phyloP scores from a whole-genome alignment of 2,113 vertebrate species.

The Noctilio leporinus region DNA sequence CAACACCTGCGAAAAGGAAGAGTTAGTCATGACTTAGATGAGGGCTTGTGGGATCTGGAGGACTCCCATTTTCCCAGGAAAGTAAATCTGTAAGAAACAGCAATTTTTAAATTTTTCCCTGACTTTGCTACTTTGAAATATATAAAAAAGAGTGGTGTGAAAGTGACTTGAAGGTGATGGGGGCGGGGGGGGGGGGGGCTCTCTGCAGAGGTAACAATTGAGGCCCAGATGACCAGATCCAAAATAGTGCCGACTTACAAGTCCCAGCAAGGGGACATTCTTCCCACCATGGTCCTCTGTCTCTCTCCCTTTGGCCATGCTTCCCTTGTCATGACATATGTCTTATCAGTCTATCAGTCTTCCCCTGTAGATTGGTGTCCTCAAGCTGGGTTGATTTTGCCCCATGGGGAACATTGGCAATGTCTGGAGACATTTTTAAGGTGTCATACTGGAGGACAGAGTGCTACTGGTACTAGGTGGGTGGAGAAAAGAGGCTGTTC shows the following conservation, averaged over 20 bases:
- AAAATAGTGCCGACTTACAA: background rate
- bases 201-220: background rate
- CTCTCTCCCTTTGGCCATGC: background rate
- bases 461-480: background rate
- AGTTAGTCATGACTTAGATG: fast-evolving
- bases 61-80: background rate
- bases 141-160: background rate
- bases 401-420: background rate
- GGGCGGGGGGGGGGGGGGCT: fast-evolving
- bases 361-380: background rate
- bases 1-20: fast-evolving
- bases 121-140: background rate
- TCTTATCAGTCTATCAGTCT: background rate
- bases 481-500: background rate
- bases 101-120: background rate
- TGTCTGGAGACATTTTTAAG: background rate
- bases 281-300: background rate
- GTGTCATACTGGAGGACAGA: background rate
- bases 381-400: background rate
- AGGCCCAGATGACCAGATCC: background rate
- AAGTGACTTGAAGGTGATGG: too few species aligned
- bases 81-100: background rate
- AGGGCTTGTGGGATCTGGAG: background rate
- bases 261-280: background rate
- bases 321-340: background rate